Conservation (phyloP, 2,113 vertebrate genomes). For the Clarias batrachus region DNA sequence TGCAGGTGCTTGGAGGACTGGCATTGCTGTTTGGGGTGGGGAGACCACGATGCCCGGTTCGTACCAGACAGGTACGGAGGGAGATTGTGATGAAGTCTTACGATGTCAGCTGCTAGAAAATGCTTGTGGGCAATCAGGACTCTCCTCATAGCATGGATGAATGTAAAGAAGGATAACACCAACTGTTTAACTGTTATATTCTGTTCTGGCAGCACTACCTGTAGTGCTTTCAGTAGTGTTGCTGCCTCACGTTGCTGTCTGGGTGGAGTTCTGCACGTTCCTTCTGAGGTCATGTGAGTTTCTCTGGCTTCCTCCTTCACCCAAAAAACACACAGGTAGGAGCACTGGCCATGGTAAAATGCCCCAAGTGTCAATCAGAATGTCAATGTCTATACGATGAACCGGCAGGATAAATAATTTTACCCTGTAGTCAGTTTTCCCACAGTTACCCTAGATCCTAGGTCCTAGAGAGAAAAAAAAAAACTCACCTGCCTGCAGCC, state of each 20-base stretch:
- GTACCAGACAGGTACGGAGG: slow-evolving; percentile 57
- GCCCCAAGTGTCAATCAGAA: not conserved
- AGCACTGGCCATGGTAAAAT: not conserved
- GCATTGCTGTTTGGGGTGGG: slow-evolving; percentile 71
- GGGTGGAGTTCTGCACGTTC: not conserved
- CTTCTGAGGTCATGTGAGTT: not conserved
- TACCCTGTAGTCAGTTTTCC: not conserved
- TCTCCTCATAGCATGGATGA: not conserved
- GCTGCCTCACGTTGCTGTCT: not conserved
- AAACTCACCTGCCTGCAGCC: too few species aligned
- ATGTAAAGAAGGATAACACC: not conserved
- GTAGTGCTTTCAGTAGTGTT: not conserved
- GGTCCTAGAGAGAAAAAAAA: too few species aligned
- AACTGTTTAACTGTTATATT: not conserved
- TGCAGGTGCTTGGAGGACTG: slow-evolving; percentile 71
- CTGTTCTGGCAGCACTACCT: not conserved
- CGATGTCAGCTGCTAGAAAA: slow-evolving; percentile 70
- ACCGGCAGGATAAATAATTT: not conserved
- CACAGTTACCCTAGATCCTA: not conserved
- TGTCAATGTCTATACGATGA: not conserved
- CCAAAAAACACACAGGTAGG: not conserved
- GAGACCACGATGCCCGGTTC: slow-evolving; percentile 57
- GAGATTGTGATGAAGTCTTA: slow-evolving; percentile 63
- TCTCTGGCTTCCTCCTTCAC: not conserved
- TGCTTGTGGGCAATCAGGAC: not conserved